These are phyloP conservation scores for Lasioglossum albipes DNA, from an alignment of 1,140 invertebrate genomes.

Conservation along the genomic window DNA sequence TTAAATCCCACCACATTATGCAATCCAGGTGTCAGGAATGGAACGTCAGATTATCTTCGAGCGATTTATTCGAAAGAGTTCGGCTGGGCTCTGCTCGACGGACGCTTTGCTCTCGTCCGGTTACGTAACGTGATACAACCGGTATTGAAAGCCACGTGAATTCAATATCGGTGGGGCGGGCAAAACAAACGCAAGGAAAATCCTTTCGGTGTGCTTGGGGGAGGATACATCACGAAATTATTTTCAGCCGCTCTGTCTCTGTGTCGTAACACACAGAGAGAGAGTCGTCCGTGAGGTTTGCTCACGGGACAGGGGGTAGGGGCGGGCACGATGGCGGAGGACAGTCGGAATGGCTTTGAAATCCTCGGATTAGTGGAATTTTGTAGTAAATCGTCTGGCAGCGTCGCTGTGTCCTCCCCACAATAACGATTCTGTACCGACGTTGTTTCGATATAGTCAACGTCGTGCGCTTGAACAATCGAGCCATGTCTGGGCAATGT, in stretches of 20 bases:
- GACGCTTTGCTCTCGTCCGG: neutral
- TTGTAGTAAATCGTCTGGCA: constrained; percentile 42
- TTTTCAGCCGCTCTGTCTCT: constrained; percentile 5
- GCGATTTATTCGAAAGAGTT: constrained; percentile 8
- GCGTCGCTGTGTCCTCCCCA: constrained; percentile 13
- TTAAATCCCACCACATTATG: neutral
- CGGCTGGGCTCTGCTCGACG: neutral
- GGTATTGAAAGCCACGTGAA: constrained; percentile 19
- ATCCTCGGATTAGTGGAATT: constrained; percentile 57
- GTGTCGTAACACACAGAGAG: no score
- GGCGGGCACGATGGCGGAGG: neutral
- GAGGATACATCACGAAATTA: constrained; percentile 42
- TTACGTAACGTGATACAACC: constrained; percentile 12
- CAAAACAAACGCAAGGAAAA: constrained; percentile 9
- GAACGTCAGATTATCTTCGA: neutral
- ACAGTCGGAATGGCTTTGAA: constrained; percentile 23
- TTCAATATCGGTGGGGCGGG: constrained; percentile 16
- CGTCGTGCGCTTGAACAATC: no score
- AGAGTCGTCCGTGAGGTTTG: no score
- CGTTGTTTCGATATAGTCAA: constrained; percentile 53
- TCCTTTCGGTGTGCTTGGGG: neutral
- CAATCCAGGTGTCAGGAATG: neutral
- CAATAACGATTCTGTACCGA: constrained; percentile 66
- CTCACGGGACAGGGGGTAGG: no score
- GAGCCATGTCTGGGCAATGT: neutral